Base-by-base conservation (phyloP, 2,113 vertebrate genomes). In the Leptodactylus fuscus region DNA sequence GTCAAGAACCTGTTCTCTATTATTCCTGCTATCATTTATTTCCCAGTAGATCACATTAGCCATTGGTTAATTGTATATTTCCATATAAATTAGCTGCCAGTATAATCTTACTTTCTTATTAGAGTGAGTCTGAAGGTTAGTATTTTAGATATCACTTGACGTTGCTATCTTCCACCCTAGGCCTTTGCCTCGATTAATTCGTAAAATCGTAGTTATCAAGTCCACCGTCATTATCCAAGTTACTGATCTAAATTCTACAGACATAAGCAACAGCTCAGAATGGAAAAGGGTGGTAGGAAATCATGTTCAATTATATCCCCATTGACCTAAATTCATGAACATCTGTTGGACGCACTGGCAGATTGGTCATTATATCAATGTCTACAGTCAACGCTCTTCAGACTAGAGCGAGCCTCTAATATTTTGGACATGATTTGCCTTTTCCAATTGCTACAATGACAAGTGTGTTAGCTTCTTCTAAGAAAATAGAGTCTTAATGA, bases 311-410 rank as follows among this genome's bases (percentile, higher is more conserved):
- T 83, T 83, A 83, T 74, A 48, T 83, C 82, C 82, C 70, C 82
- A 75, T 76, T 83, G 82, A 83, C 82, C 82, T 83, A 83, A 83
- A 83, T 83, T 83, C 82, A 60, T 75, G 82, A 83, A 75, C 82
- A 83, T 83, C 82, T 83, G 82, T 76, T 83, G 82, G 70, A 74
- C 82, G 27, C 34, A 55, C 34, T 5, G n/a, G 53, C 70, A 83
- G 82, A 74, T 62, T 83, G 70, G 49, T 29, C 69, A 58, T 75
- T 83, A 83, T 75, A 75, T 75, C 70, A 83, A 60, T 60, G 82
- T 73, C 51, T 83, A 20, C 53, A 60, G 82, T 73, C 34, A 62
- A 60, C 13, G 60, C 24, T 69, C 38, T 67, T 29, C 79, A 34
- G 38, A 29, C 67, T 44, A 62, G 34, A 80, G 77, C 8, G 8